Base-by-base conservation (phyloP, 2,888 invertebrate species). In the Hofmannophila pseudospretella region DNA sequence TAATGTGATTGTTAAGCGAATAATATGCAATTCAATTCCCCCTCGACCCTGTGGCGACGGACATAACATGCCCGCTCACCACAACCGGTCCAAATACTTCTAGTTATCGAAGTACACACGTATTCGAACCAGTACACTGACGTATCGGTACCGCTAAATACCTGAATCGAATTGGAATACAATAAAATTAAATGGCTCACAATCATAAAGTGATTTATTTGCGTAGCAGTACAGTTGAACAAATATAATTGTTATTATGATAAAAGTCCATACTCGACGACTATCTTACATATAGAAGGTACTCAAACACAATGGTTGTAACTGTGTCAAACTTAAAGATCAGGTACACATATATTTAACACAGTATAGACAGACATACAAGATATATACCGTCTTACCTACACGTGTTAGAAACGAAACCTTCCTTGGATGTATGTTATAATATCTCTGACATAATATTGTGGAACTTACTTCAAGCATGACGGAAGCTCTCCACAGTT, bases 11-110 rank as follows among this genome's bases (percentile, higher is more conserved):
- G 16, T 4, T 3, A 16, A 16, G 3, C n/a, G n/a, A n/a, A 23
- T 23, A 16, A 28, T 32, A 34, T 41, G 40, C 40, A 41, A 41
- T 41, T 32, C 35, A 31, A 39, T 39, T 39, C 30, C 48, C 47
- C 40, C n/a, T n/a, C n/a, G n/a, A 47, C 41, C 41, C 41, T 46
- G 43, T 44, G 45, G 41, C 53, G 50, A 38, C 46, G 32, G 33
- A 52, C 55, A 53, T 54, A 58, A 63, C 59, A 60, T 67, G 64
- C 70, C 70, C 72, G 67, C 72, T 66, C 68, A 62, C 60, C 58
- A 59, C 62, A 66, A 69, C 69, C 71, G 68, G 66, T 70, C 57
- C 25, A 23, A 20, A 36, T 28, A 40, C 33, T 33, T 36, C 29
- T 36, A 39, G 7, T 16, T 28, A 25, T 34, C 13, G 25, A 25